Evolutionary conservation across 2,113 vertebrate genomes (phyloP), one percentile per base, ranked within the genome.

Genomic region (Platanista minor): DNA sequence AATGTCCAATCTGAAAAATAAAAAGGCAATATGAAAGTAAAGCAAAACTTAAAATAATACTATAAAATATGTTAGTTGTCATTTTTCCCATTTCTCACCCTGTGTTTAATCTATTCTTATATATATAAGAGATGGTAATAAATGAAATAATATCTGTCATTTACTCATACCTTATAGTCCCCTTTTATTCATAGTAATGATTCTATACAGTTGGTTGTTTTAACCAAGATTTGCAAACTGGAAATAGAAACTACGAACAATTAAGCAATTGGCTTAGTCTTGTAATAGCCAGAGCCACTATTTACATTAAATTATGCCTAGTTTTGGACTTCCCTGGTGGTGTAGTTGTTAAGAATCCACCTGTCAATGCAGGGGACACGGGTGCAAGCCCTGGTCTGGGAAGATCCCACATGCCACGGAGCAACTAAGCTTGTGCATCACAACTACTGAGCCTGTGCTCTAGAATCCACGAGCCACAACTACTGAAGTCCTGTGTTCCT

Each of bases 11-110:
- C 5, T 4, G 81, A 17, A 94, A 86, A 80, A 9, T 49, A 94
- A 33, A 5, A 52, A 5, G 36, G 11, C 23, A 80, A 0, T 2
- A 96, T n/a, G 81, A 88, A 3, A 43, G 1, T 41, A 83, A 77
- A 90, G n/a, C 5, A 25, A 83, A 95, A 67, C 78, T 93, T 43
- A 78, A 96, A 94, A 86, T 21, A 86, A 74, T n/a, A 1, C 8
- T 69, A 6, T 75, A 23, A 0, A 1, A 61, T 31, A 43, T 82
- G 33, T 33, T 87, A 84, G 0, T 67, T 31, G 7, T 86, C 41
- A 61, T 18, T 85, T 49, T 87, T 31, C 25, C 33, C 36, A 17
- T 29, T 59, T 69, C 59, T 43, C n/a, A 43, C 2, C n/a, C 43
- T 54, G 20, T 49, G 20, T 21, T 67, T 66, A 85, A 41, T 11